phyloP scores from a whole-genome alignment of 2,888 invertebrate species.

The Ecdyonurus torrentis region DNA sequence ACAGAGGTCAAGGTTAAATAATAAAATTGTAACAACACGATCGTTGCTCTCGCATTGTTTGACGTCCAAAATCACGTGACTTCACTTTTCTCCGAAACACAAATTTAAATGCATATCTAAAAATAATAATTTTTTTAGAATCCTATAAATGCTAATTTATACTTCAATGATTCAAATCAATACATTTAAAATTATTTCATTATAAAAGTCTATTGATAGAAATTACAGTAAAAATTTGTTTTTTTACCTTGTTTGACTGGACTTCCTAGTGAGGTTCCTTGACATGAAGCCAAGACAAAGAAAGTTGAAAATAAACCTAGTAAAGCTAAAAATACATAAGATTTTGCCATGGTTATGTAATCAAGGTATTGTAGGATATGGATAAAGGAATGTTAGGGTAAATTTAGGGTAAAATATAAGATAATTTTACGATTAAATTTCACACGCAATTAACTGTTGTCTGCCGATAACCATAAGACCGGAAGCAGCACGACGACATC shows the following conservation, averaged over 20 bases:
- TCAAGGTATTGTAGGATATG: neutral
- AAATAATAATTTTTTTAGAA: no score
- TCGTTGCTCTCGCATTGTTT: no score
- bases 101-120: no score
- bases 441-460: neutral
- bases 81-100: no score
- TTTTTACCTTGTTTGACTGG: neutral
- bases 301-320: neutral
- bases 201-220: no score
- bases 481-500: neutral
- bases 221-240: no score
- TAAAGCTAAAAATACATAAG: neutral
- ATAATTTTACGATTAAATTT: neutral
- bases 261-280: neutral
- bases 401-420: neutral
- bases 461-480: neutral
- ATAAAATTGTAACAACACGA: no score
- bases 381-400: neutral
- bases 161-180: no score
- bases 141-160: no score
- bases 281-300: neutral
- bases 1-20: no score
- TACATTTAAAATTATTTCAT: no score
- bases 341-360: neutral
- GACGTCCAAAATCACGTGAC: no score